Percentiles rank a stretch among this genome's conserved stretches.
Conservation (phyloP, 2,888 invertebrate genomes). For the Drosophila paranaensis region DNA sequence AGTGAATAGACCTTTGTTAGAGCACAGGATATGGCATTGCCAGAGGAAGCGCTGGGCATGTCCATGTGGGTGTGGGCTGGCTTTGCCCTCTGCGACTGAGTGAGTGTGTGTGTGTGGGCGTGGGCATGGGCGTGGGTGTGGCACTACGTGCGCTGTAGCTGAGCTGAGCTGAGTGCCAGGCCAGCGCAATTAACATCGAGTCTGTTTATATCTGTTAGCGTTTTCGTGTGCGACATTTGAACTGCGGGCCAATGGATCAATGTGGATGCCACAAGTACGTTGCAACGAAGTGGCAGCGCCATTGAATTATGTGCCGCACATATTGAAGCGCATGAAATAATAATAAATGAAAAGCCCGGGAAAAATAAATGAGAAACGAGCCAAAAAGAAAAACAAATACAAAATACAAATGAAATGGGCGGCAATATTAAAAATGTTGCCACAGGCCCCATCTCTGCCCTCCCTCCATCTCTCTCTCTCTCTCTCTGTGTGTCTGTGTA, state of each 20-base stretch:
- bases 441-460: background rate
- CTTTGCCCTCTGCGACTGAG: background rate
- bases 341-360: conserved; percentile 29
- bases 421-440: conserved; percentile 70
- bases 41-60: conserved; percentile 45
- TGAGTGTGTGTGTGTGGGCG: too few relatives aligned
- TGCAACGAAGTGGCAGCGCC: conserved; percentile 45
- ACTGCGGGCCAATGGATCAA: conserved; percentile 46
- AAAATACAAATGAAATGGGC: conserved; percentile 42
- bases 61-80: conserved; percentile 26
- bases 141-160: conserved; percentile 29
- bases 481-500: conserved; percentile 16
- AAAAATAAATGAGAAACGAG: conserved; percentile 26
- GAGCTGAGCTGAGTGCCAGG: conserved; percentile 7
- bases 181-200: conserved; percentile 51
- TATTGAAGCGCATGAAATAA: conserved; percentile 59
- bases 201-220: conserved; percentile 46
- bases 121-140: conserved; percentile 72
- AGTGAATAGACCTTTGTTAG: conserved; percentile 17
- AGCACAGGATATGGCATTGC: conserved; percentile 48
- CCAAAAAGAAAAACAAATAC: conserved; percentile 7
- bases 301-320: conserved; percentile 67
- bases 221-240: conserved; percentile 55
- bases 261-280: conserved; percentile 36
- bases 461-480: conserved; percentile 3